These are phyloP conservation scores for Chaetoderma sp. DNA, from an alignment of 2,888 invertebrate species.

Conservation along the genomic window DNA sequence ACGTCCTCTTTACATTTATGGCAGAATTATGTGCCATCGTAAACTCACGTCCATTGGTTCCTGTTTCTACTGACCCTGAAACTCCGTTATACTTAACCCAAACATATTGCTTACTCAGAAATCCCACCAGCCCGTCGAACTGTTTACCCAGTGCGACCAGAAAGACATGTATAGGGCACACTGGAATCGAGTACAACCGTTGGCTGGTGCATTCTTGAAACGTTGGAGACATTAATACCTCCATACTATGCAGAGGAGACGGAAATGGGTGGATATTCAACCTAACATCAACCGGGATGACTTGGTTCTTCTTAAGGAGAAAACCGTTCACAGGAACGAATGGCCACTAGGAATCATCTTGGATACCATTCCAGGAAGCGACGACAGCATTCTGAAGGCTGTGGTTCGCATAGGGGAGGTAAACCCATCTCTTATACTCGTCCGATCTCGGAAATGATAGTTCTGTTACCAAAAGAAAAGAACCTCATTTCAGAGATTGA, in stretches of 20 bases:
- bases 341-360: constrained; percentile 18
- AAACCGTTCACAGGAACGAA: background rate
- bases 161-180: constrained; percentile 29
- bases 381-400: constrained; percentile 8
- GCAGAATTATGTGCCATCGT: constrained; percentile 30
- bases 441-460: constrained; percentile 1
- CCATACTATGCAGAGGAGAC: constrained; percentile 18
- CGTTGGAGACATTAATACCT: constrained; percentile 25
- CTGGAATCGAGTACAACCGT: constrained; percentile 29
- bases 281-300: constrained; percentile 5
- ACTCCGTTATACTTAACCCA: constrained; percentile 24
- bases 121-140: background rate
- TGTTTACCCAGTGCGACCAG: background rate
- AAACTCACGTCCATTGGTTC: constrained; percentile 31
- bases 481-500: no score
- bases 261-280: constrained; percentile 27
- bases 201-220: constrained; percentile 31
- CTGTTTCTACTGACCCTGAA: constrained; percentile 30
- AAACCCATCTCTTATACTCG: background rate
- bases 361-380: constrained; percentile 8
- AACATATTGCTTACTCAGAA: constrained; percentile 27
- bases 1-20: constrained; percentile 35
- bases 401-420: background rate
- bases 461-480: background rate
- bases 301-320: constrained; percentile 14